A percentile compares a stretch with the other conserved stretches of the same genome.
Evolutionary conservation across 2,888 invertebrate genomes (phyloP).

Genomic region (Microctonus hyperodae): DNA sequence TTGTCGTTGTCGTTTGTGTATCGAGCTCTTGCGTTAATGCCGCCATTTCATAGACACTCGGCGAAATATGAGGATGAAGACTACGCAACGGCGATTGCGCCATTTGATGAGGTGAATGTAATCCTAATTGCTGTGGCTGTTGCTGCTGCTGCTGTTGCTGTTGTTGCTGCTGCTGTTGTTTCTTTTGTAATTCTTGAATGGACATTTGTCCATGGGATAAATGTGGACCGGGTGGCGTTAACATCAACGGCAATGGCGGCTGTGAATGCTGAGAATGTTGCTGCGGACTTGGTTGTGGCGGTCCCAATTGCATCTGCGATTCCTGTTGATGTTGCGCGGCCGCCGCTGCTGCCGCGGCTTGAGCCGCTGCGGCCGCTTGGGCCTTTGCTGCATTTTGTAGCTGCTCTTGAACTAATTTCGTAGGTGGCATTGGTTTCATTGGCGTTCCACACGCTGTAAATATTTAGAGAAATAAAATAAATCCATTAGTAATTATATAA

Average conservation of each 20-base stretch:
- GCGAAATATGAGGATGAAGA: constrained; percentile 85
- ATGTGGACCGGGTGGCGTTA: constrained; percentile 80
- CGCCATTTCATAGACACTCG: constrained; percentile 98
- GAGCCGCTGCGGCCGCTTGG: constrained; percentile 56
- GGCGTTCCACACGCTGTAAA: constrained; percentile 68
- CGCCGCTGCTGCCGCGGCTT: constrained; percentile 49
- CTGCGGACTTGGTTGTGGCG: constrained; percentile 59
- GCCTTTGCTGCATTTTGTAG: constrained; percentile 61
- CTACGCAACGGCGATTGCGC: constrained; percentile 73
- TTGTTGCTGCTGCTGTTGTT: constrained; percentile 66
- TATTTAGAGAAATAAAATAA: constrained; percentile 39
- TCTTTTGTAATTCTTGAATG: constrained; percentile 70
- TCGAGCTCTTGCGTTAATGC: constrained; percentile 95
- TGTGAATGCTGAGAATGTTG: constrained; percentile 56
- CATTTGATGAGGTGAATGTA: constrained; percentile 72
- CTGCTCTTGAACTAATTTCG: constrained; percentile 73
- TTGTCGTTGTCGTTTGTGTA: constrained; percentile 94
- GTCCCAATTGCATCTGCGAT: constrained; percentile 57
- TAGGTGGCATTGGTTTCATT: constrained; percentile 80
- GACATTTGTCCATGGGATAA: constrained; percentile 75
- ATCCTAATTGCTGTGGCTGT: constrained; percentile 65
- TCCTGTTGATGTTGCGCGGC: constrained; percentile 58
- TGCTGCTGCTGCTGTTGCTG: constrained; percentile 66
- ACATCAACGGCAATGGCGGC: constrained; percentile 70
- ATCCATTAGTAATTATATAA: too few species aligned